Evolutionary conservation across 2,113 vertebrate genomes (phyloP).

Genomic region (Gopherus evgoodei): DNA sequence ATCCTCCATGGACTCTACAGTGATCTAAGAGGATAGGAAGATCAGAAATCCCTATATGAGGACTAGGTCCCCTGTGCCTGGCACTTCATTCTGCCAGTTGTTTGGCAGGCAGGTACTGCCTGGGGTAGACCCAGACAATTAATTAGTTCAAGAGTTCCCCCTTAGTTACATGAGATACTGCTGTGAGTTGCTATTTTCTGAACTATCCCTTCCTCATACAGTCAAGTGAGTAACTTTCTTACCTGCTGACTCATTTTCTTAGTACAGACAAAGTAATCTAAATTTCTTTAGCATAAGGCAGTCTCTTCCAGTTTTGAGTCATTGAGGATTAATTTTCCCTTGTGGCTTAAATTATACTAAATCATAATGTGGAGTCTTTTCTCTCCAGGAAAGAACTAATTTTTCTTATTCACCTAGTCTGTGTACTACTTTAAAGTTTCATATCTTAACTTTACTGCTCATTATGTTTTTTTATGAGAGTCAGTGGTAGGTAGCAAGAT

Average conservation of each 20-base stretch:
- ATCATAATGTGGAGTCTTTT: not conserved
- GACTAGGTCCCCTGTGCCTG: not conserved
- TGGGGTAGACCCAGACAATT: not conserved
- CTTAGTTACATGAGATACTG: not conserved
- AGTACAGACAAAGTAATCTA: not conserved
- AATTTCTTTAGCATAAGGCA: not conserved
- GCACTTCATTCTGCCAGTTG: not conserved
- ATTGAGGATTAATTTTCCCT: not conserved
- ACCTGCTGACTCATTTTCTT: not conserved
- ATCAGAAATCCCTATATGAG: not conserved
- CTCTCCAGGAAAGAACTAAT: no score
- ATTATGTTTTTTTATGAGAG: not conserved
- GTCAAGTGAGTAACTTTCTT: not conserved
- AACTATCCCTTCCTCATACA: not conserved
- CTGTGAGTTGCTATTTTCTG: not conserved
- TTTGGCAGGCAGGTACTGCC: not conserved
- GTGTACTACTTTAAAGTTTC: not conserved
- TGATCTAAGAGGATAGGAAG: not conserved
- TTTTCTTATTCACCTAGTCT: not conserved
- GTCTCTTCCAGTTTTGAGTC: not conserved
- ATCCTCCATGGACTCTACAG: not conserved
- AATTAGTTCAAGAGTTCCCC: not conserved
- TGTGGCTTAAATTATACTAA: not conserved
- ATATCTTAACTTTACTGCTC: not conserved
- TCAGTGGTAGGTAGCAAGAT: not conserved